Conservation (phyloP, 1,140 invertebrate species). For the Maniola jurtina region DNA sequence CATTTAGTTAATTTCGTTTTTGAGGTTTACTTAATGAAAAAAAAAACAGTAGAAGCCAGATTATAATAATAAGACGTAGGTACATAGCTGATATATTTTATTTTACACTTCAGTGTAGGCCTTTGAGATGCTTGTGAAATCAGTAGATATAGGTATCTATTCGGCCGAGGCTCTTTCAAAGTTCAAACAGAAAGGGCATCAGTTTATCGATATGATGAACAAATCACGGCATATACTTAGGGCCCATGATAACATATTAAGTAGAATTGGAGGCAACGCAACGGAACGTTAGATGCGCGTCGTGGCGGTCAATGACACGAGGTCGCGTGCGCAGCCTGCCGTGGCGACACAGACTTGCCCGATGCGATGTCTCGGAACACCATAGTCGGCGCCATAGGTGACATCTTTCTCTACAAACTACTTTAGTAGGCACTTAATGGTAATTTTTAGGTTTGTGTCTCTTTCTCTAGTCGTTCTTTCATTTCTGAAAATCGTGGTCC, state of each 20-base stretch:
- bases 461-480: too few species aligned
- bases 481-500: too few species aligned
- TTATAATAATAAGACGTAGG: too few species aligned
- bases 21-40: too few species aligned
- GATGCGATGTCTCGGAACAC: not conserved
- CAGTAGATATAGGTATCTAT: too few species aligned
- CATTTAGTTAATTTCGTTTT: too few species aligned
- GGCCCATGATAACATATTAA: conserved; percentile 14
- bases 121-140: too few species aligned
- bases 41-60: too few species aligned
- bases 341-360: conserved; percentile 17
- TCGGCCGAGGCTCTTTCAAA: not conserved
- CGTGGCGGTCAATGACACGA: conserved; percentile 52
- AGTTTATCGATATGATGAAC: too few species aligned
- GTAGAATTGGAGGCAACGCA: conserved; percentile 15
- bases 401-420: not conserved
- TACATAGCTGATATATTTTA: too few species aligned
- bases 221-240: conserved; percentile 1
- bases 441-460: not conserved
- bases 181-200: not conserved
- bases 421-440: not conserved
- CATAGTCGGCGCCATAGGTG: not conserved
- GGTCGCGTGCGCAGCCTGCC: conserved; percentile 55
- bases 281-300: conserved; percentile 27
- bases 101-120: too few species aligned